Percentiles rank a stretch among this genome's conserved stretches.
Conservation (phyloP, 2,797 vertebrate genomes). For the Pseudomugil gertrudae region DNA sequence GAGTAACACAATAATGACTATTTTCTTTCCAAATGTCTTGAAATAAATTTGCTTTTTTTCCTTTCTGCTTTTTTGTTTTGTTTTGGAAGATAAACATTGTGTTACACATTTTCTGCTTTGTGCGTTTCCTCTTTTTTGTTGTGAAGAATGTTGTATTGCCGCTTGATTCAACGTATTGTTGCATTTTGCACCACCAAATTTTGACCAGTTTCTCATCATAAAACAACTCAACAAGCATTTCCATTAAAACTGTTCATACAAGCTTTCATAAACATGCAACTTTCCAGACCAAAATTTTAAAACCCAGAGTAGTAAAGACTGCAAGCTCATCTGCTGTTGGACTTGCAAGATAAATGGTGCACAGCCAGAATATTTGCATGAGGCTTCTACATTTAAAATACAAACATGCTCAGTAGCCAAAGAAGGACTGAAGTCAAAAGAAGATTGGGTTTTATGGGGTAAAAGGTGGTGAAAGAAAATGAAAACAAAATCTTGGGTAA, state of each 20-base stretch:
- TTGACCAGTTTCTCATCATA: background rate
- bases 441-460: background rate
- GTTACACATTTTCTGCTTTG: background rate
- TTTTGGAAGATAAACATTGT: background rate
- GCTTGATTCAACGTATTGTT: background rate
- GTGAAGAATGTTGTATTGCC: background rate
- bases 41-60: no score
- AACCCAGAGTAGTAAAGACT: background rate
- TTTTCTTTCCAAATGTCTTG: background rate
- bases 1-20: no score
- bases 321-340: background rate
- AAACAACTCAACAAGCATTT: background rate
- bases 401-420: slow-evolving; percentile 3
- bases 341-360: background rate
- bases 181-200: background rate
- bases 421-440: slow-evolving; percentile 17
- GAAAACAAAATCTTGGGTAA: slow-evolving; percentile 20
- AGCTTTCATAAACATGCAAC: background rate
- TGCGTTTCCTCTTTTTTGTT: background rate
- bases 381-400: slow-evolving; percentile 22
- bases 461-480: slow-evolving; percentile 9
- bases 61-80: no score
- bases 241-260: background rate
- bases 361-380: background rate
- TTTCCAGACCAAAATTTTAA: background rate